phyloP scores from a whole-genome alignment of 1,140 invertebrate genomes.

The Heliconius hewitsoni region DNA sequence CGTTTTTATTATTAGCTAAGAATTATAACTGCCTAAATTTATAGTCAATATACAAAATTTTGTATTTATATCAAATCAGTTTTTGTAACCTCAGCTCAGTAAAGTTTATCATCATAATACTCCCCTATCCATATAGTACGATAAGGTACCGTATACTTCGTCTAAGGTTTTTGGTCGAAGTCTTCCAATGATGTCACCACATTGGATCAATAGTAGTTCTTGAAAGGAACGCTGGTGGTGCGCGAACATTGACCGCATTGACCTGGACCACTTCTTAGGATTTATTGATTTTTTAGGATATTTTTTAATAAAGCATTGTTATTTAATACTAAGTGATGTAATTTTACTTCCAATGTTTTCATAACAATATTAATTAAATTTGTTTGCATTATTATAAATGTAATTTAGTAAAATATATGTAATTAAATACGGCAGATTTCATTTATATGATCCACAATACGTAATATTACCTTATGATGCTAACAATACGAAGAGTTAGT shows the following conservation, averaged over 20 bases:
- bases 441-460: neutral
- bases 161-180: neutral
- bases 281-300: neutral
- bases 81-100: too few species aligned
- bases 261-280: neutral
- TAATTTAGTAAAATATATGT: neutral
- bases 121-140: too few species aligned
- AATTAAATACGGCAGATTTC: neutral
- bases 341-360: neutral
- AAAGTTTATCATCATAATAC: too few species aligned
- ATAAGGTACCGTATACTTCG: too few species aligned
- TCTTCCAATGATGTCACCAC: constrained; percentile 5
- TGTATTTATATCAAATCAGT: too few species aligned
- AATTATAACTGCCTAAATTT: too few species aligned
- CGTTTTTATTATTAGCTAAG: too few species aligned
- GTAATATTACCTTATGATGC: neutral
- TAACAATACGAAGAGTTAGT: neutral
- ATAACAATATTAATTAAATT: neutral
- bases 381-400: neutral
- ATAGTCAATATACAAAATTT: too few species aligned
- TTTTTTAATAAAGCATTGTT: neutral
- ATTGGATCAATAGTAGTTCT: neutral
- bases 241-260: constrained; percentile 7
- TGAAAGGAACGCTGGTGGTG: constrained; percentile 9
- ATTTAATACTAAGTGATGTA: neutral